These are phyloP conservation scores for Andrena dorsata DNA, from an alignment of 2,888 invertebrate genomes.

Conservation along the genomic window DNA sequence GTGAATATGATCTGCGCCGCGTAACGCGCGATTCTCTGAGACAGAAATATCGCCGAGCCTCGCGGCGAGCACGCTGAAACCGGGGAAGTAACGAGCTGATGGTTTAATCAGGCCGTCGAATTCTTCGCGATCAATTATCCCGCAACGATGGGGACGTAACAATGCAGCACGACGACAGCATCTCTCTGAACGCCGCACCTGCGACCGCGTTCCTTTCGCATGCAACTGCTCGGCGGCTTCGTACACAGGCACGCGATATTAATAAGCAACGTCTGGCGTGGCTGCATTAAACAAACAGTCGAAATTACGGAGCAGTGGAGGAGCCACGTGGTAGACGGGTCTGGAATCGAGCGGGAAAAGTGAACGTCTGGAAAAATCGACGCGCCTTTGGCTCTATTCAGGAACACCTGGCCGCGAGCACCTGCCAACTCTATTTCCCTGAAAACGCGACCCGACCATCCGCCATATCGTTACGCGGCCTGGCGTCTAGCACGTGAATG, in stretches of 20 bases:
- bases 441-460: constrained; percentile 21
- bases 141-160: not conserved
- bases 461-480: constrained; percentile 44
- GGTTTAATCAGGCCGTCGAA: constrained; percentile 24
- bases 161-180: constrained; percentile 2
- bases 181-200: constrained; percentile 71
- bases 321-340: not conserved
- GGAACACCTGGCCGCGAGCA: constrained; percentile 70
- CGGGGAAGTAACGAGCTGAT: not conserved
- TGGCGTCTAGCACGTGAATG: constrained; percentile 65
- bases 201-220: constrained; percentile 77
- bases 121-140: constrained; percentile 21
- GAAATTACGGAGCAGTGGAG: not conserved
- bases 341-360: constrained; percentile 42
- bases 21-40: no score
- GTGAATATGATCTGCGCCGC: no score
- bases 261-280: constrained; percentile 68
- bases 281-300: constrained; percentile 14
- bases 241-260: constrained; percentile 75
- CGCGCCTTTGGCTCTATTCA: constrained; percentile 63
- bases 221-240: constrained; percentile 68
- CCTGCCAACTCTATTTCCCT: constrained; percentile 49
- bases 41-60: constrained; percentile 1
- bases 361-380: constrained; percentile 72
- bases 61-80: not conserved